Base-by-base conservation (phyloP, 2,113 vertebrate genomes). In the Psophia crepitans region DNA sequence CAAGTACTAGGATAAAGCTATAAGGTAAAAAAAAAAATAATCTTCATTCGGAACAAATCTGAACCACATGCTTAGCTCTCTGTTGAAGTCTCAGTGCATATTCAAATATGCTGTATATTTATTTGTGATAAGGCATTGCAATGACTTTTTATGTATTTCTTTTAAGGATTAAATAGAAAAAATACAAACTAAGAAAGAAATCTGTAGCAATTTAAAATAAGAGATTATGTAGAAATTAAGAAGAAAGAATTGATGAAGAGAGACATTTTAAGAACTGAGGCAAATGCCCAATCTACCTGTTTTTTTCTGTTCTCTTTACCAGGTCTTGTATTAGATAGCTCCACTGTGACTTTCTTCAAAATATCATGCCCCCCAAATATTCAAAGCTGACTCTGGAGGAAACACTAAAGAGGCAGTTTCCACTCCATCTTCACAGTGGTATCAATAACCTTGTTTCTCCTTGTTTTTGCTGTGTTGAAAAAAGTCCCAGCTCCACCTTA, bases 231-330 rank as follows among this genome's bases (percentile, higher is more conserved):
- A 65, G 26, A 81, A 91, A 75, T 33, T 49, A 44, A 70, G 35
- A 39, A 56, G 11, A 54, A 83, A 68, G 8, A 71, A 71, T 85
- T 41, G 0, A 70, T 43, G 17, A 54, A 70, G 37, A 13, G 3
- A 49, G 12, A 18, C 7, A 51, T 75, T 89, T 84, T 65, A 80
- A 66, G n/a, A 91, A 86, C 15, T 35, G 8, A 81, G 32, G 10
- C 22, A 71, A 77, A 53, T n/a, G 5, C 20, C 12, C 5, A 30
- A 28, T 2, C 2, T 58, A n/a, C 11, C 5, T 43, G 1, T 0
- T 8, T 69, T 76, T 70, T 53, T 51, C 13, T 48, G 3, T 30
- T 56, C 7, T 81, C 4, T 10, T 71, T 61, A 63, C 6, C 4
- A 39, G 3, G 4, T 54, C 30, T 79, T 77, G 6, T 11, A 60